Base-by-base conservation (phyloP, 2,797 vertebrate species). In the Spinus olivaceus region DNA sequence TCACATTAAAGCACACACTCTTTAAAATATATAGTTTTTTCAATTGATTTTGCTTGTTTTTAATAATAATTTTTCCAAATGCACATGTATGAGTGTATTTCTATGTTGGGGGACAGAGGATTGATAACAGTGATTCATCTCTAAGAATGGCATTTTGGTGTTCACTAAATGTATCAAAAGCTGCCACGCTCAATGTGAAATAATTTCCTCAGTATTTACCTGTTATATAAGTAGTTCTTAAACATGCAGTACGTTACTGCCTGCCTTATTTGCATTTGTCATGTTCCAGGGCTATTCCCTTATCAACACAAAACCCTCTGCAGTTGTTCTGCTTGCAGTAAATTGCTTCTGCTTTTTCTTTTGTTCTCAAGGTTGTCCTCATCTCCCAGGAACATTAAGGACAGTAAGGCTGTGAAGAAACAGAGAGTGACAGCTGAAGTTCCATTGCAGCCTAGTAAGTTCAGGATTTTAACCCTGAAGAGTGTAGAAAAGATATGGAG, bases 271-370 rank as follows among this genome's bases (percentile, higher is more conserved):
- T 94, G 49, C 78, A 92, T 91, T 92, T 94, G 33, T 60, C 53
- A 10, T 91, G 51, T 92, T 94, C 81, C 80, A 95, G 73, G 89
- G 81, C 83, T 93, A 93, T 92, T 97, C 86, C 78, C 72, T 96
- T 95, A 96, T 86, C 92, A 90, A 51, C 41, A 66, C 80, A 73
- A 84, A 92, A 93, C n/a, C 69, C 63, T 95, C 89, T 64, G 78
- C 4, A 0, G 30, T 57, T 88, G 41, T 54, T 47, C 53, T 80
- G 61, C 78, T 91, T 76, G 60, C 70, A 70, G 35, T 73, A 88
- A 96, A 95, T 95, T 96, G 59, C 69, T 92, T 91, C 42, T 89
- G 69, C 37, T 89, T 95, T 90, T 93, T n/a, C 65, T 93, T 95
- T 95, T 90, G n/a, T 94, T 94, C 80, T 93, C 94, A 91, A 94